Evolutionary conservation across 2,113 vertebrate species (phyloP).

Genomic region (Megatriorchis doriae): DNA sequence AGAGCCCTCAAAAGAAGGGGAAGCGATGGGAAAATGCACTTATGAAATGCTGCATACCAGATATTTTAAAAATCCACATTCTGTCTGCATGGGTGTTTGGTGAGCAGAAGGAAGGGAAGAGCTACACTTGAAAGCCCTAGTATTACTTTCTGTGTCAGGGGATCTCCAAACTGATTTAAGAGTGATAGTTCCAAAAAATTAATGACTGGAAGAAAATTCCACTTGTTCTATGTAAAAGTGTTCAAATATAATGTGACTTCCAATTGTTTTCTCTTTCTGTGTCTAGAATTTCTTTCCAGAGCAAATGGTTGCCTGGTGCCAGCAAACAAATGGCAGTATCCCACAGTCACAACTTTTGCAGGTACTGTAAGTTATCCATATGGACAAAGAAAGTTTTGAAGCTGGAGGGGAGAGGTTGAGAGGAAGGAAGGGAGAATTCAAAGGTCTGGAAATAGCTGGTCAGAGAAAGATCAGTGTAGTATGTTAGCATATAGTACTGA

Average conservation of each 20-base stretch:
- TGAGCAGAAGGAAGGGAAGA: constrained; percentile 12
- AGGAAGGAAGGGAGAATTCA: neutral
- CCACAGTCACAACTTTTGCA: constrained; percentile 91
- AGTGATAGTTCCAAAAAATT: neutral
- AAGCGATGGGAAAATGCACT: neutral
- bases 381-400: neutral
- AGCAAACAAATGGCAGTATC: constrained; percentile 88
- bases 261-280: constrained; percentile 8
- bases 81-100: neutral
- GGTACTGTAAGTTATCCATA: constrained; percentile 71
- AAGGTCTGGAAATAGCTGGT: neutral
- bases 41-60: neutral
- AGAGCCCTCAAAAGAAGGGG: neutral
- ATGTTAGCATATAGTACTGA: neutral
- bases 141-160: neutral
- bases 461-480: neutral
- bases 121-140: neutral
- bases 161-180: neutral
- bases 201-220: neutral
- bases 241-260: neutral
- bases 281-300: constrained; percentile 95
- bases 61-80: constrained; percentile 3
- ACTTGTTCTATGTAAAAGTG: neutral
- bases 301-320: constrained; percentile 96
- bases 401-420: neutral